Base-by-base conservation (phyloP, 2,113 vertebrate genomes). In the Rhombomys opimus region DNA sequence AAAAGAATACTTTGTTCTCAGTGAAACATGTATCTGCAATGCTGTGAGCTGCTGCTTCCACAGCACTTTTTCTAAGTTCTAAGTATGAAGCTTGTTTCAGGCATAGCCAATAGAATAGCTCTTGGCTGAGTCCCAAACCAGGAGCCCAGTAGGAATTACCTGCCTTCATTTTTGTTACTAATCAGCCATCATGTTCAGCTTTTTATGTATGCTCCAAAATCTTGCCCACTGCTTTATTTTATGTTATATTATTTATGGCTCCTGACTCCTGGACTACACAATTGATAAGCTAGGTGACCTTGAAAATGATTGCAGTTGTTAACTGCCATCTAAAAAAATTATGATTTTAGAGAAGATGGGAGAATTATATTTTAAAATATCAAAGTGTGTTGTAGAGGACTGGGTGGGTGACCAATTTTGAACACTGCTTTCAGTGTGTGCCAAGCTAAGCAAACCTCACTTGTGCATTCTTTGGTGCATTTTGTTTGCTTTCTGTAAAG, bases 401-500 rank as follows among this genome's bases (percentile, higher is more conserved):
- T 1, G 2, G 0, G 6, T 57, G 23, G 3, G 75, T 61, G 52
- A 81, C 25, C 32, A 81, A 18, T 1, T 22, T 89, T 41, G 2
- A 13, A 6, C 7, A 4, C 6, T 38, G 12, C 17, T 7, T 63
- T 90, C 12, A 46, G 23, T 75, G 32, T 52, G 30, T 12, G 12
- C 35, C 14, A 70, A 91, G 35, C 81, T 25, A 17, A 82, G 32
- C 91, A 41, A 25, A 30, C 57, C 11, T 25, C 20, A 10, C 6
- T 65, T 14, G 7, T 5, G 30, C 5, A 35, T 50, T 17, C 30
- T 30, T 11, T 38, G 30, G 15, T 93, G 8, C 32, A 84, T 78
- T 75, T 50, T 35, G 17, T 82, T 96, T 93, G 75, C 52, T 94
- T 94, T 84, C 78, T 89, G 14, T 14, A 89, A 61, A 95, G 9